phyloP scores from a whole-genome alignment of 2,888 invertebrate species.

The Platyscelio sp. region DNA sequence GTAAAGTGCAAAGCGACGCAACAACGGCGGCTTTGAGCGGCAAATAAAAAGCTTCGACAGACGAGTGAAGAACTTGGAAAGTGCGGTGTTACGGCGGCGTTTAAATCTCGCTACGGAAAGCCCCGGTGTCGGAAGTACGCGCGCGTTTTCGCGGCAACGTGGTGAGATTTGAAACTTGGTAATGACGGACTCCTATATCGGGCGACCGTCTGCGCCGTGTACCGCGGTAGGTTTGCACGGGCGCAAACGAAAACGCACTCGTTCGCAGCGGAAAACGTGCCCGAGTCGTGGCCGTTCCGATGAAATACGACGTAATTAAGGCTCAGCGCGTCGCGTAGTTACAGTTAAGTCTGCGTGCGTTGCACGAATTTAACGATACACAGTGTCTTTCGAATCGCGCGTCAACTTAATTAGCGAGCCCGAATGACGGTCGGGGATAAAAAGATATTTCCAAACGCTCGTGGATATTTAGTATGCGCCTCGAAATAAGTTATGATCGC shows the following conservation, averaged over 20 bases:
- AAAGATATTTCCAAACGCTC: background rate
- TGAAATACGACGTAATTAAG: constrained; percentile 68
- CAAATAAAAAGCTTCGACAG: constrained; percentile 23
- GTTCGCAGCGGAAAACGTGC: constrained; percentile 25
- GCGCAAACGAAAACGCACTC: constrained; percentile 37
- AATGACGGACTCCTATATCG: constrained; percentile 27
- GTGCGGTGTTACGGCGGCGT: constrained; percentile 12
- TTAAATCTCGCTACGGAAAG: constrained; percentile 21
- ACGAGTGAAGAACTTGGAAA: constrained; percentile 17
- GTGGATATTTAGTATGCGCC: constrained; percentile 7
- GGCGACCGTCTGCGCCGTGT: background rate
- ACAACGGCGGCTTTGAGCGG: constrained; percentile 8
- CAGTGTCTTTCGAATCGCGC: constrained; percentile 35
- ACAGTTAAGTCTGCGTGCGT: constrained; percentile 27
- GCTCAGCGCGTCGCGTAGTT: constrained; percentile 36
- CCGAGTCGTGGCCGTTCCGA: constrained; percentile 39
- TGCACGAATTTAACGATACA: constrained; percentile 33
- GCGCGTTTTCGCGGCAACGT: constrained; percentile 7
- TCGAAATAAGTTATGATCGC: no score
- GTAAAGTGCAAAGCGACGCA: constrained; percentile 4
- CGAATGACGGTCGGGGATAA: constrained; percentile 41
- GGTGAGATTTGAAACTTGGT: constrained; percentile 33
- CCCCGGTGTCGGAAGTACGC: background rate
- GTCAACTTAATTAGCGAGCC: constrained; percentile 51
- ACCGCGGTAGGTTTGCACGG: background rate